phyloP scores from a whole-genome alignment of 1,140 invertebrate species.

The Cydia strobilella region DNA sequence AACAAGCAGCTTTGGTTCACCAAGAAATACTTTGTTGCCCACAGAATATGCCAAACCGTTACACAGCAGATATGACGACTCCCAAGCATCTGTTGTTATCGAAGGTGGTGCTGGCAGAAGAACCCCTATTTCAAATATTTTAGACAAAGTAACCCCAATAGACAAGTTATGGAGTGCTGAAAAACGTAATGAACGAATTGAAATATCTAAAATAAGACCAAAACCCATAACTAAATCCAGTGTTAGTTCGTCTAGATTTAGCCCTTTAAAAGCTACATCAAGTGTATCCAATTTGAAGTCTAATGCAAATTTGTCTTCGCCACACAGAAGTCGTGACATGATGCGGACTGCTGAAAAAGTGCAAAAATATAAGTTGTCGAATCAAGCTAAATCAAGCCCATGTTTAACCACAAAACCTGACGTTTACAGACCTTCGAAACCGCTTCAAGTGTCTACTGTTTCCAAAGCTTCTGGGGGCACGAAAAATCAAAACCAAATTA shows the following conservation, averaged over 20 bases:
- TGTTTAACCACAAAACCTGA: constrained; percentile 50
- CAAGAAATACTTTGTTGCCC: constrained; percentile 70
- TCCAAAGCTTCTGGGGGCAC: constrained; percentile 59
- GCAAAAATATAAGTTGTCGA: constrained; percentile 62
- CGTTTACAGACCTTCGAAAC: constrained; percentile 44
- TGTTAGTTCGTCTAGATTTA: constrained; percentile 35
- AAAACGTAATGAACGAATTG: constrained; percentile 72
- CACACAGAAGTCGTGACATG: constrained; percentile 75
- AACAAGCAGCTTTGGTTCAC: constrained; percentile 75
- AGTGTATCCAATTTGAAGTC: constrained; percentile 39
- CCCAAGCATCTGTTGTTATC: constrained; percentile 59
- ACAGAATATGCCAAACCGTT: constrained; percentile 67
- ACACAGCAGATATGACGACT: constrained; percentile 50
- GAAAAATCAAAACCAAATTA: constrained; percentile 60
- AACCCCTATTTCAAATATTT: constrained; percentile 76
- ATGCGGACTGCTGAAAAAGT: constrained; percentile 71
- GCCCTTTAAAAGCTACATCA: constrained; percentile 31
- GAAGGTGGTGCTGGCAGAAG: constrained; percentile 76
- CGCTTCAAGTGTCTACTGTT: constrained; percentile 51
- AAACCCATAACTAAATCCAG: constrained; percentile 48
- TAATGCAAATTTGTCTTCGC: constrained; percentile 39
- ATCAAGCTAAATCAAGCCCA: constrained; percentile 59
- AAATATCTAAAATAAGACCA: constrained; percentile 58
- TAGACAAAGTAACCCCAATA: constrained; percentile 74
- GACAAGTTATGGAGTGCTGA: constrained; percentile 77